These are phyloP conservation scores for Tholera decimalis DNA, from an alignment of 2,888 invertebrate genomes.

Conservation along the genomic window DNA sequence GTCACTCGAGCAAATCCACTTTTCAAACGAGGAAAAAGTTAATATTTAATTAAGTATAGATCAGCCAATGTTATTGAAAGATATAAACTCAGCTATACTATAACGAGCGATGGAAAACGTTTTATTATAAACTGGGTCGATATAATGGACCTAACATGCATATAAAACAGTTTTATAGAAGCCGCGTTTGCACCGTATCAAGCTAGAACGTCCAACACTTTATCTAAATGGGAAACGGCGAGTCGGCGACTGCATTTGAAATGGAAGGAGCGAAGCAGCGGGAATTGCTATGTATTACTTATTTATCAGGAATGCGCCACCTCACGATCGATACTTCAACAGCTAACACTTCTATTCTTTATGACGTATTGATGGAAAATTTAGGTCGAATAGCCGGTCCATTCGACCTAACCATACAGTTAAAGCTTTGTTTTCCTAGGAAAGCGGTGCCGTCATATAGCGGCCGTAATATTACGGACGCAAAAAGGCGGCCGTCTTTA, in stretches of 20 bases:
- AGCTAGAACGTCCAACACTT: conserved; percentile 22
- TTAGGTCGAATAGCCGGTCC: not conserved
- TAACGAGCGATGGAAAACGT: not conserved
- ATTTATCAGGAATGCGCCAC: conserved; percentile 50
- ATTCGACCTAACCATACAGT: too few species aligned
- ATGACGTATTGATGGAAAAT: conserved; percentile 11
- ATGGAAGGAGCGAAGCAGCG: conserved; percentile 29
- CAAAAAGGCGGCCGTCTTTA: too few species aligned
- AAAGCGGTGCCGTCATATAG: too few species aligned
- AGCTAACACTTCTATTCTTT: conserved; percentile 26
- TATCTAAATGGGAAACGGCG: conserved; percentile 46
- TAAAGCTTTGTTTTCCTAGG: too few species aligned
- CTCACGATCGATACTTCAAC: conserved; percentile 54
- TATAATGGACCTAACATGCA: conserved; percentile 17
- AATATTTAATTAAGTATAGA: conserved; percentile 1
- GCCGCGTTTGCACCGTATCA: conserved; percentile 6
- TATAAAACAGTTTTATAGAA: conserved; percentile 8
- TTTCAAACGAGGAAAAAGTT: conserved; percentile 11
- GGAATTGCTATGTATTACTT: conserved; percentile 45
- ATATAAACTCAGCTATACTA: not conserved
- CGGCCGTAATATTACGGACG: too few species aligned
- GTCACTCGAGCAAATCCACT: conserved; percentile 37
- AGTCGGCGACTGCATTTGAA: conserved; percentile 42
- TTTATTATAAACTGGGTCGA: not conserved
- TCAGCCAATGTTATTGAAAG: not conserved